A percentile compares a stretch with the other conserved stretches of the same genome.
Evolutionary conservation across 2,113 vertebrate genomes (phyloP).

Genomic region (Petroica traversi): DNA sequence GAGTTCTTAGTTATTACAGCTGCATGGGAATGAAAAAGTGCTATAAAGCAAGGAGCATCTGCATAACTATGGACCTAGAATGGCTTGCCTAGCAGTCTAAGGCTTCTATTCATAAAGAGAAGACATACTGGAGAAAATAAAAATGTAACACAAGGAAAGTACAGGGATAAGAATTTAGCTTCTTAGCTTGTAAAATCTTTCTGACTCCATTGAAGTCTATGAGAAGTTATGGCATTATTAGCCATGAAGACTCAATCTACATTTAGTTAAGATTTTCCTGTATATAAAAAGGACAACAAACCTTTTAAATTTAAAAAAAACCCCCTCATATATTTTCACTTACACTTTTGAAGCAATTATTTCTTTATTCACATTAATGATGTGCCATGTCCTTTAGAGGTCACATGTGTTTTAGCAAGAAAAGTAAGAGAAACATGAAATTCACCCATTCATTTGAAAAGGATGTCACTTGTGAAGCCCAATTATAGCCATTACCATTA

Average conservation of each 20-base stretch:
- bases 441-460: background rate
- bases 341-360: background rate
- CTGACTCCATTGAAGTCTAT: background rate
- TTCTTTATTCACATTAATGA: background rate
- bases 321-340: background rate
- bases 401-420: background rate
- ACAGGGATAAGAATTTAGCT: background rate
- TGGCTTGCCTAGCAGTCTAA: background rate
- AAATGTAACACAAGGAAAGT: background rate
- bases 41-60: background rate
- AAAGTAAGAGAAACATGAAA: background rate
- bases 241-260: background rate
- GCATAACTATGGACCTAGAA: background rate
- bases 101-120: background rate
- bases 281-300: background rate
- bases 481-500: constrained; percentile 1
- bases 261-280: background rate
- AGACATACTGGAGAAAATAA: background rate
- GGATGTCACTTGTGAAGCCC: background rate
- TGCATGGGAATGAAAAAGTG: background rate
- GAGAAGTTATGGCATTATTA: background rate
- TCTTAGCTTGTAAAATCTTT: background rate
- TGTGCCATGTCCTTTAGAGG: background rate
- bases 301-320: background rate
- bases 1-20: background rate